Evolutionary conservation across 2,113 vertebrate species (phyloP).

Genomic region (Anarhynchus alexandrinus): DNA sequence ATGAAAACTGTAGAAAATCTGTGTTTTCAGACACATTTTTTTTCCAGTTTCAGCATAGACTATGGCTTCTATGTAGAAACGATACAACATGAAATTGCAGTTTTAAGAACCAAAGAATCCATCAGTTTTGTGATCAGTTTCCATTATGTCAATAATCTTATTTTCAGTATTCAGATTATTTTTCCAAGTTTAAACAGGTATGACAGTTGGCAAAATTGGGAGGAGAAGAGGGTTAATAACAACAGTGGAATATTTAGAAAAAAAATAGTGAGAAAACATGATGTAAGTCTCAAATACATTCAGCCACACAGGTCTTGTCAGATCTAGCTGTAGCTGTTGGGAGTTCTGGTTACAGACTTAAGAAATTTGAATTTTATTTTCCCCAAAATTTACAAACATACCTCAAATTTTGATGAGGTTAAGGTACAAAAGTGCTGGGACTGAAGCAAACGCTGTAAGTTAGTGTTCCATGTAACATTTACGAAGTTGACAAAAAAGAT

Average conservation of each 20-base stretch:
- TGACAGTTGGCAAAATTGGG: not conserved
- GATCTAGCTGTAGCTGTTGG: not conserved
- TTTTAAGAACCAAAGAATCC: not conserved
- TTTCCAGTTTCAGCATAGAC: not conserved
- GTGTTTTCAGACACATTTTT: not conserved
- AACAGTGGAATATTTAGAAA: not conserved
- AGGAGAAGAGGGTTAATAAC: not conserved
- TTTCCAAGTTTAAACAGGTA: not conserved
- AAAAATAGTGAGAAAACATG: not conserved
- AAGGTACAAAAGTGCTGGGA: not conserved
- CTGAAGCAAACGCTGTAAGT: not conserved
- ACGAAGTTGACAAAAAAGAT: not conserved
- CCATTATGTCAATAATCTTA: not conserved
- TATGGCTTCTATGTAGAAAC: not conserved
- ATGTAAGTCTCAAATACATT: not conserved
- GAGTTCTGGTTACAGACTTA: not conserved
- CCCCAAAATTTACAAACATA: not conserved
- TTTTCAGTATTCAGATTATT: not conserved
- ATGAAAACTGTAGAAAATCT: fast-evolving
- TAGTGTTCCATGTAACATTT: not conserved
- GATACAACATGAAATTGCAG: not conserved
- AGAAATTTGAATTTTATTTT: not conserved
- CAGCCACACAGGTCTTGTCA: not conserved
- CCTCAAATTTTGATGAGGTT: not conserved
- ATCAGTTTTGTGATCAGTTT: fast-evolving